A percentile compares a stretch with the other conserved stretches of the same genome.
These are phyloP conservation scores for Drosophila erecta DNA, from an alignment of 1,140 invertebrate genomes.

Conservation along the genomic window DNA sequence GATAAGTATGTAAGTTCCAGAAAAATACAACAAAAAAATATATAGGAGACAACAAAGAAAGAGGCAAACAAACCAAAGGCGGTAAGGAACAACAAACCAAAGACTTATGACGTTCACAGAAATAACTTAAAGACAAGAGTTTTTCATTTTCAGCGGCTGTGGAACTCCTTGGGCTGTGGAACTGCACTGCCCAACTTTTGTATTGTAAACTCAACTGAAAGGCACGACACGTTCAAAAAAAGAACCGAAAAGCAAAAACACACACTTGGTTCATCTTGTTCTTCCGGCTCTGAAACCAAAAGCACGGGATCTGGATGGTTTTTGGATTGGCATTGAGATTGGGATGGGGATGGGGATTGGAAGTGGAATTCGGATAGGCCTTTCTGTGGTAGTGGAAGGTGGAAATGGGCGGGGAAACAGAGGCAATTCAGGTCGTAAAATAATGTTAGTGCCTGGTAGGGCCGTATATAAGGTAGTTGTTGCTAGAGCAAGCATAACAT, in stretches of 20 bases:
- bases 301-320: conserved; percentile 21
- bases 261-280: conserved; percentile 59
- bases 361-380: not conserved
- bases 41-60: conserved; percentile 25
- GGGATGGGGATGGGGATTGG: not conserved
- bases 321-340: conserved; percentile 1
- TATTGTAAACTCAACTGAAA: conserved; percentile 43
- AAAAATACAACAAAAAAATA: conserved; percentile 27
- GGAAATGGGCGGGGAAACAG: conserved; percentile 25
- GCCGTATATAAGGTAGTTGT: conserved; percentile 60
- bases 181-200: conserved; percentile 51
- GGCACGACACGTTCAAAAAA: conserved; percentile 41
- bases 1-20: conserved; percentile 60
- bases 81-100: conserved; percentile 51
- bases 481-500: conserved; percentile 72
- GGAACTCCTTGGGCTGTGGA: conserved; percentile 25
- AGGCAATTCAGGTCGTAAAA: conserved; percentile 41
- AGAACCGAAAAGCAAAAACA: conserved; percentile 50
- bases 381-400: conserved; percentile 5
- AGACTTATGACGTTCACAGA: conserved; percentile 64
- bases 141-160: conserved; percentile 45
- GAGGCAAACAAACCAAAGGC: conserved; percentile 40
- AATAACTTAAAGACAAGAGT: conserved; percentile 72
- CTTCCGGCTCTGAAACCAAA: conserved; percentile 48
- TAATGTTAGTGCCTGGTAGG: conserved; percentile 38